Base-by-base conservation (phyloP, 2,113 vertebrate species). In the Corythoichthys intestinalis region DNA sequence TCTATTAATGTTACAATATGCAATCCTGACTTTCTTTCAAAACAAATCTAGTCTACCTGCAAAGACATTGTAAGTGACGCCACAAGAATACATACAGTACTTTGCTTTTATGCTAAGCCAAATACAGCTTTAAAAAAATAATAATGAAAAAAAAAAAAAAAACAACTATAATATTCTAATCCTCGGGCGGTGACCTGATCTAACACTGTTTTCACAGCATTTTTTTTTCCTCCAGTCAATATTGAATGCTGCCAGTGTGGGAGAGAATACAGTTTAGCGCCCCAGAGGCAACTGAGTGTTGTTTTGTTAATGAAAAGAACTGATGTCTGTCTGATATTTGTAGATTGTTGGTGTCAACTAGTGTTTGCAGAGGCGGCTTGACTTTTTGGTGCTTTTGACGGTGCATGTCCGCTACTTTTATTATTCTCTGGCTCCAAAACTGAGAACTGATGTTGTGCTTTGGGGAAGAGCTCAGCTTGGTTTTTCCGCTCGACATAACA, bases 161-260 rank as follows among this genome's bases (percentile, higher is more conserved):
- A 4, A 34, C 28, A 6, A 37, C 34, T 58, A 2, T 37, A 37
- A 5, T 1, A 47, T 57, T 67, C 46, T 73, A 56, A 10, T 71
- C 70, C 59, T 59, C 62, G 39, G 70, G 56, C 63, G 56, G 47
- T 80, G 67, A 74, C 58, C 70, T 58, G 20, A 49, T 58, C 58
- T 47, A 65, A 57, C 38, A 70, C 39, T 38, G 44, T 38, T 34
- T 74, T 38, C 39, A 35, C 39, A 46, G 28, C 46, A 44, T 47
- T 63, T 53, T 56, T 7, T 44, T 44, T 59, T 28, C 3, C 9
- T 9, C 20, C 20, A 46, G 34, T 34, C 58, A 54, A 50, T 72
- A 72, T 38, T 77, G 63, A 49, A 54, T 63, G 68, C 17, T 50
- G 37, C 62, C 70, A 70, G 41, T 44, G 4, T 47, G 59, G 17